Conservation (phyloP, 2,113 vertebrate genomes). For the Mellivora capensis region DNA sequence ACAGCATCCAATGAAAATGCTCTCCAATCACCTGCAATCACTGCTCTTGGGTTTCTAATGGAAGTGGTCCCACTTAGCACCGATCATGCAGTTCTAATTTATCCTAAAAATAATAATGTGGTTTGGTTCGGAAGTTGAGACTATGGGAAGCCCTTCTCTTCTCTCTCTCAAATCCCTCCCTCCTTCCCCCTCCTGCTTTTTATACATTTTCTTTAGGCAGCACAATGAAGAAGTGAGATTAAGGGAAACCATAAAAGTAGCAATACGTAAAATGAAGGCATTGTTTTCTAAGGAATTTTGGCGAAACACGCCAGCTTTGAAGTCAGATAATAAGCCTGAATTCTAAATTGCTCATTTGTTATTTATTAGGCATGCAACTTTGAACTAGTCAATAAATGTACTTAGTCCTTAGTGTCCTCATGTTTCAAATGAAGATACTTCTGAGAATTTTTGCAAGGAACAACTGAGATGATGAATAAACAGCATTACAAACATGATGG, state of each 20-base stretch:
- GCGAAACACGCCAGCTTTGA: background rate
- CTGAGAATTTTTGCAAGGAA: background rate
- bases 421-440: conserved; percentile 4
- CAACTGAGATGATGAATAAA: background rate
- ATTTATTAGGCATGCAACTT: background rate
- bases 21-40: conserved; percentile 60
- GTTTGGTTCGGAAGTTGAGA: conserved; percentile 45
- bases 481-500: background rate
- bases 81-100: conserved; percentile 48
- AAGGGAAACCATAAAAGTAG: background rate
- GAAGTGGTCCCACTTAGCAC: conserved; percentile 54
- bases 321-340: background rate
- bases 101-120: conserved; percentile 56
- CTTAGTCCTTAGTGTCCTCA: background rate
- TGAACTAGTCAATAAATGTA: background rate
- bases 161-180: too few relatives aligned
- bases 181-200: background rate
- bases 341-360: background rate
- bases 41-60: conserved; percentile 69
- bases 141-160: background rate
- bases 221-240: background rate
- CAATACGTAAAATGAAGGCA: background rate
- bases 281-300: background rate
- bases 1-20: conserved; percentile 53
- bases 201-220: background rate